These are phyloP conservation scores for Penaeus monodon DNA, from an alignment of 2,888 invertebrate species.

Conservation along the genomic window DNA sequence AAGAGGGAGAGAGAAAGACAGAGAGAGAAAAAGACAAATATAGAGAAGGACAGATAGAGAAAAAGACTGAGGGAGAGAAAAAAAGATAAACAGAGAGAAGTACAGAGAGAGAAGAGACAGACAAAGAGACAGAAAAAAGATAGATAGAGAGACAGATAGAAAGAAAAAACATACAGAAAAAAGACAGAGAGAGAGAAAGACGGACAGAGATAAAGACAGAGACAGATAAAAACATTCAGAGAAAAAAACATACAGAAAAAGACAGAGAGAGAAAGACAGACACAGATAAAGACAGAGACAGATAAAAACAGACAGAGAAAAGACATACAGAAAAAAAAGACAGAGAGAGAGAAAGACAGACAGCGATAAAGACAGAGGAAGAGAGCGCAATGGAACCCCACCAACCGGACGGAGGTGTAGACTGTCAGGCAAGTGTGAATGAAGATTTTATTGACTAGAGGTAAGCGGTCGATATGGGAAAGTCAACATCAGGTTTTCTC, in stretches of 20 bases:
- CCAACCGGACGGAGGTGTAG: neutral
- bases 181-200: neutral
- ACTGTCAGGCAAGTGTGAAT: too few species aligned
- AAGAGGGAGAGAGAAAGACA: neutral
- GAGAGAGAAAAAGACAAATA: neutral
- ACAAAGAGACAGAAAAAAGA: neutral
- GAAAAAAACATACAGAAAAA: neutral
- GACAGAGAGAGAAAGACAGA: neutral
- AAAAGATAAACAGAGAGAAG: too few species aligned
- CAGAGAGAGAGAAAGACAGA: neutral
- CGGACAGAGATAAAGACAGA: neutral
- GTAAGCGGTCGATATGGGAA: too few species aligned
- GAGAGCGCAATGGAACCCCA: neutral
- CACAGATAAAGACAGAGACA: neutral
- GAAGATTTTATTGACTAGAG: too few species aligned
- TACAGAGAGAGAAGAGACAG: neutral
- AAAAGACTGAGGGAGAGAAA: neutral
- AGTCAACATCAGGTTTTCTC: too few species aligned
- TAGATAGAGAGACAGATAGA: neutral
- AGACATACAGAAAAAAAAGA: neutral
- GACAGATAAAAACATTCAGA: neutral
- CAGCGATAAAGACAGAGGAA: neutral
- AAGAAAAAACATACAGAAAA: too few species aligned
- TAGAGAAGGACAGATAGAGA: neutral
- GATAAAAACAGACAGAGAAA: neutral